Evolutionary conservation across 2,888 invertebrate genomes (phyloP).

Genomic region (Heteromyza rotundicornis): DNA sequence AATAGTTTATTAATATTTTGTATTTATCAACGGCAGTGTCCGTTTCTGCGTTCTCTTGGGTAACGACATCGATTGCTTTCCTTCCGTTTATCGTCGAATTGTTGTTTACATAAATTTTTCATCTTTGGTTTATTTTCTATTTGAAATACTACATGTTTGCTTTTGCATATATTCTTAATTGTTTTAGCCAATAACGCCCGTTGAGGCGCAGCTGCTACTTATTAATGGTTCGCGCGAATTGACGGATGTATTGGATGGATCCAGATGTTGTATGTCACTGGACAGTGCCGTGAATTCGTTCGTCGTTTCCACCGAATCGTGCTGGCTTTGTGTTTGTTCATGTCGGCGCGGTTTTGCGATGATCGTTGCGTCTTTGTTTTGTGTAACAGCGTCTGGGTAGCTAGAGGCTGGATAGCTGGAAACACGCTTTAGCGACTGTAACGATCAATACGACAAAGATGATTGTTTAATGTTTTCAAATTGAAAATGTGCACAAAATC

Average conservation of each 20-base stretch:
- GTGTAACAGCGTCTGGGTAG: constrained; percentile 52
- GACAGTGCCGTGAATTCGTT: constrained; percentile 57
- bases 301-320: constrained; percentile 65
- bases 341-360: constrained; percentile 63
- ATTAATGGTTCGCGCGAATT: constrained; percentile 71
- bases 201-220: constrained; percentile 58
- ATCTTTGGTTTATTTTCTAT: not conserved
- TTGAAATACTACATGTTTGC: no score
- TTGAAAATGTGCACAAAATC: not conserved
- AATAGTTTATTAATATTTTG: not conserved
- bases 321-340: constrained; percentile 70
- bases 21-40: not conserved
- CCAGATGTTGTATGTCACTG: constrained; percentile 47
- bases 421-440: constrained; percentile 70
- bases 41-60: not conserved
- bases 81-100: not conserved
- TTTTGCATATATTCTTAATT: no score
- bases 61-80: not conserved
- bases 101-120: not conserved
- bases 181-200: constrained; percentile 42
- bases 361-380: constrained; percentile 61
- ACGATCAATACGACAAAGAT: not conserved
- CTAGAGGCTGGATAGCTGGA: constrained; percentile 70
- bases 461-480: not conserved
- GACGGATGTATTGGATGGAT: constrained; percentile 60